Evolutionary conservation across 2,888 invertebrate species (phyloP).

Genomic region (Agrotis clavis): DNA sequence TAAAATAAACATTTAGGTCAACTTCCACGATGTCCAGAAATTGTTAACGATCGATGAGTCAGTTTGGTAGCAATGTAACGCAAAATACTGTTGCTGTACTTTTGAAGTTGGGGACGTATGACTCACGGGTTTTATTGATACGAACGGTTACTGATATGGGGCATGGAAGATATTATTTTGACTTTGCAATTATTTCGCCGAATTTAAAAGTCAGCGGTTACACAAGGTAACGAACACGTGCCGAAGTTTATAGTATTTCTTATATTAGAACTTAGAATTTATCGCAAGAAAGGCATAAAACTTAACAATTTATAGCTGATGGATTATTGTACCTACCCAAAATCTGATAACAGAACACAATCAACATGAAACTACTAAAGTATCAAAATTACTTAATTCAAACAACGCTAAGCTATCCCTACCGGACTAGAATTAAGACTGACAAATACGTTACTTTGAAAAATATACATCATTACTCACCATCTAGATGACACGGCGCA

Average conservation of each 20-base stretch:
- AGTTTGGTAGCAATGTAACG: conserved; percentile 42
- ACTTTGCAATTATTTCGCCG: conserved; percentile 18
- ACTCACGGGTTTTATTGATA: conserved; percentile 54
- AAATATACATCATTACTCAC: conserved; percentile 73
- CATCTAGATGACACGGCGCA: conserved; percentile 70
- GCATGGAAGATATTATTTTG: conserved; percentile 34
- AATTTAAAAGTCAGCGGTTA: conserved; percentile 12
- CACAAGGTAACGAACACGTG: conserved; percentile 49
- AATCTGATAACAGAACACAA: conserved; percentile 57
- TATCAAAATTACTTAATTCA: conserved; percentile 40
- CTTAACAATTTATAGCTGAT: conserved; percentile 60
- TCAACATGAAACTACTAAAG: conserved; percentile 47
- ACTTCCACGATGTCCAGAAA: conserved; percentile 37
- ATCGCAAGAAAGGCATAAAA: conserved; percentile 67
- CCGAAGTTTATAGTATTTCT: conserved; percentile 47
- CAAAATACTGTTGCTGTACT: conserved; percentile 40
- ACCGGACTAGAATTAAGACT: conserved; percentile 65
- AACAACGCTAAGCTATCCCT: conserved; percentile 55
- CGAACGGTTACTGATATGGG: conserved; percentile 27
- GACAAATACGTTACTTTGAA: conserved; percentile 50
- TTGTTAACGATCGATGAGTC: conserved; percentile 49
- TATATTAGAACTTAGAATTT: conserved; percentile 61
- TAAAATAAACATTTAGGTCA: conserved; percentile 18
- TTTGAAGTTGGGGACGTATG: conserved; percentile 45
- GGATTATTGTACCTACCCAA: conserved; percentile 60